These are phyloP conservation scores for Lissonota sp. DNA, from an alignment of 2,888 invertebrate genomes.

Conservation along the genomic window DNA sequence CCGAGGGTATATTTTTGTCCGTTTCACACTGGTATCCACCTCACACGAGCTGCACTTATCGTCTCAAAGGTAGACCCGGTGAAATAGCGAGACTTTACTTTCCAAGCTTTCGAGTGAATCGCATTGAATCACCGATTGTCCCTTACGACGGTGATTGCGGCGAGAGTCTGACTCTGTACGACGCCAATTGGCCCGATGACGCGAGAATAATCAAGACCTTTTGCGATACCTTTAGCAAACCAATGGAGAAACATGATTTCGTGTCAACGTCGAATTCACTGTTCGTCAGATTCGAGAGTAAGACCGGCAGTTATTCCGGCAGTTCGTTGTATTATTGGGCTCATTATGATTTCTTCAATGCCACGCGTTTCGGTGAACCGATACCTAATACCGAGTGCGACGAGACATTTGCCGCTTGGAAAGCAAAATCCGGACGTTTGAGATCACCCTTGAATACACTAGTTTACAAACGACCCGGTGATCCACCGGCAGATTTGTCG, in stretches of 20 bases:
- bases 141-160: constrained; percentile 95
- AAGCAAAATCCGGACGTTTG: constrained; percentile 89
- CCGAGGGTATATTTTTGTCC: constrained; percentile 95
- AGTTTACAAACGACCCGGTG: constrained; percentile 92
- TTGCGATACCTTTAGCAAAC: constrained; percentile 96
- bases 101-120: constrained; percentile 95
- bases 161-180: constrained; percentile 95
- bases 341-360: constrained; percentile 97
- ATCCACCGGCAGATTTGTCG: constrained; percentile 89
- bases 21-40: constrained; percentile 98
- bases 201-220: constrained; percentile 96
- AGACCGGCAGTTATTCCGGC: constrained; percentile 96
- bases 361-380: constrained; percentile 93
- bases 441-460: constrained; percentile 94
- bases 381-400: constrained; percentile 92
- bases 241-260: constrained; percentile 97
- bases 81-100: constrained; percentile 96
- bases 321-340: constrained; percentile 98
- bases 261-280: constrained; percentile 94
- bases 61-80: constrained; percentile 93
- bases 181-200: constrained; percentile 94
- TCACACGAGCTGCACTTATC: constrained; percentile 95
- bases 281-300: constrained; percentile 95
- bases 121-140: constrained; percentile 94
- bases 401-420: constrained; percentile 95